phyloP scores from a whole-genome alignment of 1,140 invertebrate species.

The Macrotrachela quadricornifera region DNA sequence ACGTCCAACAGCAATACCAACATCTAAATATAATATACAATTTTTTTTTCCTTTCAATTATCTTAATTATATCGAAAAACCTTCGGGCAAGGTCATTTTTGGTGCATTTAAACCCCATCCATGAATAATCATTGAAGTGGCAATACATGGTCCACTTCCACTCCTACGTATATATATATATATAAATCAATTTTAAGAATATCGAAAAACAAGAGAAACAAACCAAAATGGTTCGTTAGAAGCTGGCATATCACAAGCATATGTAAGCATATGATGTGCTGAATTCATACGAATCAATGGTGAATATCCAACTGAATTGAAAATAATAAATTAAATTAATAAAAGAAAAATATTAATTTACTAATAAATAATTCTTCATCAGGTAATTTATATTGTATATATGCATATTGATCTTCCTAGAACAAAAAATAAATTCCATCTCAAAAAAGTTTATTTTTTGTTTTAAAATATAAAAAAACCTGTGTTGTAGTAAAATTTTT shows the following conservation, averaged over 20 bases:
- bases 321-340: too few relatives aligned
- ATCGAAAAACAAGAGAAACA: too few relatives aligned
- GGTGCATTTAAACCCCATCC: conserved; percentile 91
- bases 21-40: conserved; percentile 13
- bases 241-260: conserved; percentile 68
- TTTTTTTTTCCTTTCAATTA: too few relatives aligned
- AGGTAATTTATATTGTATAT: too few relatives aligned
- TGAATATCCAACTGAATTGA: not conserved
- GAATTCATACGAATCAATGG: conserved; percentile 71
- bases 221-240: conserved; percentile 15
- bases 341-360: too few relatives aligned
- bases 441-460: too few relatives aligned
- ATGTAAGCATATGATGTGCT: conserved; percentile 85
- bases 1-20: conserved; percentile 38
- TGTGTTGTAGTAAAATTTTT: too few relatives aligned
- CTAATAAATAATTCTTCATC: too few relatives aligned
- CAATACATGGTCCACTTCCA: not conserved
- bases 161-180: conserved; percentile 40
- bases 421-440: too few relatives aligned
- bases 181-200: conserved; percentile 38
- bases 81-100: conserved; percentile 53
- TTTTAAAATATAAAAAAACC: too few relatives aligned
- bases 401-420: too few relatives aligned
- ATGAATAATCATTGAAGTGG: conserved; percentile 49
- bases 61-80: conserved; percentile 16